Conservation (phyloP, 1,140 invertebrate species). For the Drosophila sp. region DNA sequence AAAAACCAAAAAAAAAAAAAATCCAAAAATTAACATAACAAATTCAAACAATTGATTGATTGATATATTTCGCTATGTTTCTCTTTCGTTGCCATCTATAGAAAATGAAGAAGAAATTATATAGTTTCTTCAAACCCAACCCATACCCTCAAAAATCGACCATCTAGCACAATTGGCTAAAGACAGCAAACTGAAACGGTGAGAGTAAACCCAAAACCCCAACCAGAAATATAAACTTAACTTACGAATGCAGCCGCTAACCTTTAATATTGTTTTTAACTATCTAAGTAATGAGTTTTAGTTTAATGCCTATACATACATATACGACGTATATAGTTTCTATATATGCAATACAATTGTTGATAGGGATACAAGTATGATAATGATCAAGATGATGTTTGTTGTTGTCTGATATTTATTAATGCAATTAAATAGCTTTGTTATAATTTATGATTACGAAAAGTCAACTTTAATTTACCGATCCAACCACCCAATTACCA, state of each 20-base stretch:
- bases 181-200: conserved; percentile 67
- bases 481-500: conserved; percentile 43
- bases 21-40: conserved; percentile 32
- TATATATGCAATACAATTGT: conserved; percentile 24
- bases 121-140: conserved; percentile 52
- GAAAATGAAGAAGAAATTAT: conserved; percentile 66
- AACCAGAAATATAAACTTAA: conserved; percentile 46
- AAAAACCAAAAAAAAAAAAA: neutral
- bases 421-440: conserved; percentile 68
- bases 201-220: conserved; percentile 43
- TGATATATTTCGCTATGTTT: conserved; percentile 69
- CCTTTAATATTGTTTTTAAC: conserved; percentile 27
- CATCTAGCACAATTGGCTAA: conserved; percentile 65
- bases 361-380: conserved; percentile 47
- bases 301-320: conserved; percentile 33
- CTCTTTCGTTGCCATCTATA: conserved; percentile 63
- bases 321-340: conserved; percentile 31
- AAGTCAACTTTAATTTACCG: conserved; percentile 58
- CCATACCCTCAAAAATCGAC: conserved; percentile 45
- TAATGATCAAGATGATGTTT: conserved; percentile 60
- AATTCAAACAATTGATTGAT: conserved; percentile 41
- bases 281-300: conserved; percentile 47
- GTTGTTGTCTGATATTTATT: conserved; percentile 79
- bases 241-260: conserved; percentile 58
- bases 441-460: conserved; percentile 75